phyloP scores from a whole-genome alignment of 2,797 vertebrate species.

The Leptoclinus maculatus region DNA sequence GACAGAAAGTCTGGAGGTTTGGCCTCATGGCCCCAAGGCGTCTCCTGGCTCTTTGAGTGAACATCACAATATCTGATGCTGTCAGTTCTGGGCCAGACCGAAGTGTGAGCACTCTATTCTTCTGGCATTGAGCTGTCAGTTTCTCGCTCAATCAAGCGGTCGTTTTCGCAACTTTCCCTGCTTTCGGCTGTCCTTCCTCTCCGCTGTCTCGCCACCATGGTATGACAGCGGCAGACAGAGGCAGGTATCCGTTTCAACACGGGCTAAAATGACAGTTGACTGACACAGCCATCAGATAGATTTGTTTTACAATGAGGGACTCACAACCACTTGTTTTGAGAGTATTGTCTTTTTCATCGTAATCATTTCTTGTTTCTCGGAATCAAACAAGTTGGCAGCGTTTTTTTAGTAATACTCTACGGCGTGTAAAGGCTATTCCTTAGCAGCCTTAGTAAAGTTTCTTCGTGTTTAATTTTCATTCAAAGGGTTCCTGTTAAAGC shows the following conservation, averaged over 20 bases:
- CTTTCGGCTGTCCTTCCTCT: constrained; percentile 38
- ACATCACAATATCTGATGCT: constrained; percentile 81
- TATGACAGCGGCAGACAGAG: constrained; percentile 36
- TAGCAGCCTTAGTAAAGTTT: no score
- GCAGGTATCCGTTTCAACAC: constrained; percentile 28
- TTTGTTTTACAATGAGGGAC: constrained; percentile 8
- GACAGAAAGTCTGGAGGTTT: constrained; percentile 53
- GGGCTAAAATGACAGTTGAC: constrained; percentile 28
- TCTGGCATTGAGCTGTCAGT: constrained; percentile 76
- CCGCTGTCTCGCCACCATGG: constrained; percentile 34
- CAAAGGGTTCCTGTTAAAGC: not conserved
- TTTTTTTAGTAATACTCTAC: not conserved
- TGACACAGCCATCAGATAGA: not conserved
- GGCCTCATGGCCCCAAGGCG: constrained; percentile 66
- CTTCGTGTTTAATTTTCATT: not conserved
- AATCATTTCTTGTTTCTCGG: not conserved
- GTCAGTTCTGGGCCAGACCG: constrained; percentile 76
- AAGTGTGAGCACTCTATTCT: constrained; percentile 74
- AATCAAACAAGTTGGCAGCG: not conserved
- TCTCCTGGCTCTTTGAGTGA: constrained; percentile 74
- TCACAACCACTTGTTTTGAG: not conserved
- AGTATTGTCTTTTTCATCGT: not conserved
- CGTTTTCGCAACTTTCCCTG: constrained; percentile 32
- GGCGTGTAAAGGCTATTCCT: not conserved
- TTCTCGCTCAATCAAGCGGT: constrained; percentile 63